Evolutionary conservation across 1,140 invertebrate genomes (phyloP).

Genomic region (Maconellicoccus hirsutus): DNA sequence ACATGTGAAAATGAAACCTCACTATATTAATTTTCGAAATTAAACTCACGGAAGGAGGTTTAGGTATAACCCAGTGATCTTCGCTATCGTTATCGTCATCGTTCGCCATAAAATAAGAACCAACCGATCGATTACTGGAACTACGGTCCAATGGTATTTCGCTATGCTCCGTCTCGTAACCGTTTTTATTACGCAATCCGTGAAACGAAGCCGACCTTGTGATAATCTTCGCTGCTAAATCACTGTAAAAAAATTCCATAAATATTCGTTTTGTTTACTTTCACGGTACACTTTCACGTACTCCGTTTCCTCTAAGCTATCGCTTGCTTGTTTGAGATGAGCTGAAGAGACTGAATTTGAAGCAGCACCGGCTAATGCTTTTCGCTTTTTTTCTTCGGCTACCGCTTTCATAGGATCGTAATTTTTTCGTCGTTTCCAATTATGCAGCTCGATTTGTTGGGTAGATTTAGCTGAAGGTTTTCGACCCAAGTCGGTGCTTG

Average conservation of each 20-base stretch:
- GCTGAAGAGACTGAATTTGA: neutral
- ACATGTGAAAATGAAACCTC: neutral
- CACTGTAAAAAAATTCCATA: neutral
- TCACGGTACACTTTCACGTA: neutral
- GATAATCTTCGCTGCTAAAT: neutral
- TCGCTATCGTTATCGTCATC: slow-evolving; percentile 6
- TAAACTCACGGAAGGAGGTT: neutral
- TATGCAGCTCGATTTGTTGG: slow-evolving; percentile 71
- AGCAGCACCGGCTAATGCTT: slow-evolving; percentile 19
- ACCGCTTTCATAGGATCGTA: slow-evolving; percentile 84
- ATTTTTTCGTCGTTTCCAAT: slow-evolving; percentile 80
- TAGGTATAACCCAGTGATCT: neutral
- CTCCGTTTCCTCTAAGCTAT: neutral
- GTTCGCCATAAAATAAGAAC: neutral
- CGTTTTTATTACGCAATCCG: slow-evolving; percentile 8
- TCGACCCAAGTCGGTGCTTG: neutral
- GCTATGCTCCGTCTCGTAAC: neutral
- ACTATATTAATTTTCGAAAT: neutral
- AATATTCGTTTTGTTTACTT: neutral
- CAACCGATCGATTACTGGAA: neutral
- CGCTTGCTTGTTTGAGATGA: neutral
- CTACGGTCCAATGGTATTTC: neutral
- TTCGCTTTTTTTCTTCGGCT: slow-evolving; percentile 48
- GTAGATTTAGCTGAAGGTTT: neutral
- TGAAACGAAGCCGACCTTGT: slow-evolving; percentile 1